Percentiles rank a stretch among this genome's conserved stretches.
phyloP scores from a whole-genome alignment of 1,140 invertebrate species.

The Araneus ventricosus region DNA sequence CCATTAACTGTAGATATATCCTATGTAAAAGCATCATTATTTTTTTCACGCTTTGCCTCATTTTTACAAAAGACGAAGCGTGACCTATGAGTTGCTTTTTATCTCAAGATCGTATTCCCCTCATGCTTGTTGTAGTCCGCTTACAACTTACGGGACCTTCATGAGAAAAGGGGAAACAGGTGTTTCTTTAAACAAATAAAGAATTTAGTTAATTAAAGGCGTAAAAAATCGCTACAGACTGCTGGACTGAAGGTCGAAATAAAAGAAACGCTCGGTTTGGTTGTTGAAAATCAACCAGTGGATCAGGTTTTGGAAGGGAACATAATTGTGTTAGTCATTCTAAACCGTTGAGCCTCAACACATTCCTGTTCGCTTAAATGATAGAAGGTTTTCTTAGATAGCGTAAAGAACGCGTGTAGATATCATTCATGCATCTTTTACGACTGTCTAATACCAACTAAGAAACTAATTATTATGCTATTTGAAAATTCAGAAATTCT shows the following conservation, averaged over 20 bases:
- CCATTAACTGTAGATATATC: background rate
- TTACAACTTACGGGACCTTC: background rate
- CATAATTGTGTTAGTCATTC: background rate
- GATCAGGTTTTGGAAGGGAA: background rate
- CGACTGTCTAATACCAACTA: background rate
- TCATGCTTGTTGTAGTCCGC: background rate
- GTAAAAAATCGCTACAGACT: background rate
- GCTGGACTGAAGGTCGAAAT: background rate
- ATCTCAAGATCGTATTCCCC: background rate
- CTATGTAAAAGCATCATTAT: background rate
- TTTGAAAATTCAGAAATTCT: no score
- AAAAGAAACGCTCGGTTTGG: background rate
- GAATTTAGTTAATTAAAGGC: background rate
- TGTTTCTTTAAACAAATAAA: background rate
- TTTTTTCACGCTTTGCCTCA: background rate
- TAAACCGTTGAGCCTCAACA: background rate
- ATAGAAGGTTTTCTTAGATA: background rate
- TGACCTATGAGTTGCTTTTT: background rate
- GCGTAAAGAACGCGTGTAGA: background rate
- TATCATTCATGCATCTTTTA: background rate
- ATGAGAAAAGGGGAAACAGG: background rate
- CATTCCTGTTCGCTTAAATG: background rate
- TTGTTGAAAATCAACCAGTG: background rate
- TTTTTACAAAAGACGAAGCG: background rate
- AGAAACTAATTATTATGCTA: background rate